phyloP scores from a whole-genome alignment of 2,888 invertebrate species.

The Lamproptera curius region DNA sequence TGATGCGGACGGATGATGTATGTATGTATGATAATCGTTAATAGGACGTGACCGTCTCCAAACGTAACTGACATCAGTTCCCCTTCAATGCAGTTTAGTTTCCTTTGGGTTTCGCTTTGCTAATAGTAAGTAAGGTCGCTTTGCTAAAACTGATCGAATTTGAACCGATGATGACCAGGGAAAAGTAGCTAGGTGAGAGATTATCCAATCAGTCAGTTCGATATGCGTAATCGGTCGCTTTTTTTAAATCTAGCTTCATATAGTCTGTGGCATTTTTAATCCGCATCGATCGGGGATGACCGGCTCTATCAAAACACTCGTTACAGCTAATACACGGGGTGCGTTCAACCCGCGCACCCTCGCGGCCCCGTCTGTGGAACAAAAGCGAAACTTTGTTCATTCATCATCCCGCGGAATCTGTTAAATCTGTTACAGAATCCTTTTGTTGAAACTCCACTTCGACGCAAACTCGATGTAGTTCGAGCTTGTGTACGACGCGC shows the following conservation, averaged over 20 bases:
- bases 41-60: too few relatives aligned
- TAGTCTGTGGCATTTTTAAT: conserved; percentile 7
- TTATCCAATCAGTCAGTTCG: not conserved
- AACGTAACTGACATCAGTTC: too few relatives aligned
- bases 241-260: not conserved
- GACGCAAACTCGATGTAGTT: conserved; percentile 17
- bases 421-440: conserved; percentile 29
- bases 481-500: conserved; percentile 15
- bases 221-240: not conserved
- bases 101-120: too few relatives aligned
- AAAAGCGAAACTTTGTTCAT: conserved; percentile 26
- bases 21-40: too few relatives aligned
- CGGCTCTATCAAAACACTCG: conserved; percentile 13
- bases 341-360: conserved; percentile 8
- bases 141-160: too few relatives aligned
- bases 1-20: too few relatives aligned
- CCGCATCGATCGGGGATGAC: conserved; percentile 15
- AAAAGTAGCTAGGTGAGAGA: too few relatives aligned
- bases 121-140: too few relatives aligned
- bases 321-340: conserved; percentile 7
- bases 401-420: conserved; percentile 34
- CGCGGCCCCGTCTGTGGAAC: not conserved
- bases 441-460: conserved; percentile 31
- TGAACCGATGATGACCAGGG: too few relatives aligned
- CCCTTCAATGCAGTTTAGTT: too few relatives aligned